phyloP scores from a whole-genome alignment of 2,113 vertebrate species.

The Sebastes fasciatus region DNA sequence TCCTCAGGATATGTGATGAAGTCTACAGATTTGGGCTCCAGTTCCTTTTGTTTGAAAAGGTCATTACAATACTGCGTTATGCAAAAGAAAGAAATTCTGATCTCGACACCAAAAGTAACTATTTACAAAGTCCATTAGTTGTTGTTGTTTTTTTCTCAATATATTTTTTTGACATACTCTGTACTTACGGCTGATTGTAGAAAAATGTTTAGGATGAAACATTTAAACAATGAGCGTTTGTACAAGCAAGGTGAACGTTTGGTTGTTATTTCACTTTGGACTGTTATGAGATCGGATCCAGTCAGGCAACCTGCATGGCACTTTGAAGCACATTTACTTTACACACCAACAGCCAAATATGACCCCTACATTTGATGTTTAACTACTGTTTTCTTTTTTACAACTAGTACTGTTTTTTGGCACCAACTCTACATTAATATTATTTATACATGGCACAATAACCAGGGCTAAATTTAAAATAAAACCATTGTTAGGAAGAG shows the following conservation, averaged over 20 bases:
- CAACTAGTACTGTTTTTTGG: constrained; percentile 15
- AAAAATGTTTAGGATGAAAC: constrained; percentile 74
- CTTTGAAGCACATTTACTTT: constrained; percentile 73
- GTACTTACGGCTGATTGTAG: constrained; percentile 85
- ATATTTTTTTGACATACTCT: constrained; percentile 85
- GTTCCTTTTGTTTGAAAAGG: constrained; percentile 77
- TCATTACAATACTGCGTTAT: constrained; percentile 59
- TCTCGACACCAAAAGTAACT: constrained; percentile 56
- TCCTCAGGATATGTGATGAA: constrained; percentile 57
- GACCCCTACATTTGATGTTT: constrained; percentile 35
- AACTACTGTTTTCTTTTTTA: not conserved
- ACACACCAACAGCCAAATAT: constrained; percentile 58
- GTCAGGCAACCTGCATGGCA: constrained; percentile 71
- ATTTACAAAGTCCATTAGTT: constrained; percentile 75
- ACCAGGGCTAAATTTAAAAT: not conserved
- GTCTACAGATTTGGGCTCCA: constrained; percentile 86
- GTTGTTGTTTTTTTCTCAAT: constrained; percentile 20
- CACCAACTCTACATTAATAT: constrained; percentile 10
- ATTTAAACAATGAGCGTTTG: constrained; percentile 71
- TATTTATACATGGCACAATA: constrained; percentile 19
- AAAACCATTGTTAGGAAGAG: not conserved
- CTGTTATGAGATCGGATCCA: constrained; percentile 51
- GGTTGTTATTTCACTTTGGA: constrained; percentile 68
- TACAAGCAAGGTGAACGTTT: constrained; percentile 77
- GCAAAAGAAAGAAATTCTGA: constrained; percentile 46